Base-by-base conservation (phyloP, 1,140 invertebrate genomes). In the Drosophila ercepeae region DNA sequence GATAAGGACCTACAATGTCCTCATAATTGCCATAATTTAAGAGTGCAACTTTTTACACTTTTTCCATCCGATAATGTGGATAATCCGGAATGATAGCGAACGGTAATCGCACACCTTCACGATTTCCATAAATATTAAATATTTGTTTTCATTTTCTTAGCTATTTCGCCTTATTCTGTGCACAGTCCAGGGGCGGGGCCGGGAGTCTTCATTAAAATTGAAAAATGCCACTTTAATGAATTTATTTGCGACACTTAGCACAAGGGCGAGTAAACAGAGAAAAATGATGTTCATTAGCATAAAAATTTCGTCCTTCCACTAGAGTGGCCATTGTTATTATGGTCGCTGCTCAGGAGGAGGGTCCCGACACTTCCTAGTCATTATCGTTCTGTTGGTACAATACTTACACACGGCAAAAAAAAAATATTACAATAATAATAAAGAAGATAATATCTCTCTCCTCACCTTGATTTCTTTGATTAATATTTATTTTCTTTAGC, bases 141-240 rank as follows among this genome's bases (percentile, higher is more conserved):
- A 70, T 77, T 77, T 86, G 68, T 74, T 77, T 81, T 70, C 57
- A 21, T 36, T 25, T 83, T 75, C 84, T 57, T 78, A 72, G 79
- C 67, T 60, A 74, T 75, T 84, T 36, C n/a, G n/a, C n/a, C 64
- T 64, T 64, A 36, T 18, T 32, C 55, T 63, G n/a, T n/a, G n/a
- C n/a, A n/a, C n/a, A n/a, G n/a, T n/a, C n/a, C n/a, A n/a, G 0
- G 36, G 0, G 2, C 5, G 9, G 19, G 23, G 13, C 8, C 4
- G 16, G 21, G 36, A 18, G 36, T 39, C 73, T 78, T 88, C 83
- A 88, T 88, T 88, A 88, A 88, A 82, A 88, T 89, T 89, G 83
- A 88, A 88, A 88, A 88, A 88, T 88, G 83, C 52, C 77, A 88
- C 82, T 88, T 88, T 89, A 88, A 88, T 88, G 83, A 88, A 88